Percentiles rank a stretch among this genome's conserved stretches.
Conservation (phyloP, 2,888 invertebrate species). For the Marasmarcha lunaedactyla region DNA sequence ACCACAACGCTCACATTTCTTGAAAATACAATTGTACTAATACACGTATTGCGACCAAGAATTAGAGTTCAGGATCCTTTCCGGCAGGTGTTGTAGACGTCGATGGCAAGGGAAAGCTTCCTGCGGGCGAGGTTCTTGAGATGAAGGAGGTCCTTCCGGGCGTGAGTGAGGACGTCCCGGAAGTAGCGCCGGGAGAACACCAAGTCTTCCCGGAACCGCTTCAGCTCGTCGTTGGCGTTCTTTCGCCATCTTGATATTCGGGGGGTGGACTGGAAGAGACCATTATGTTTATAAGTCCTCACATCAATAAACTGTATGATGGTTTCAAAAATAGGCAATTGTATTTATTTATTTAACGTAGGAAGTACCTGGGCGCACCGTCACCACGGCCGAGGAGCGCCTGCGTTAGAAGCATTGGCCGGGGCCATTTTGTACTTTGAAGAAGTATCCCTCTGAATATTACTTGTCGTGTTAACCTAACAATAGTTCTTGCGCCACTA, state of each 20-base stretch:
- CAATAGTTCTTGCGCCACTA: no score
- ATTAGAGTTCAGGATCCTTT: constrained; percentile 6
- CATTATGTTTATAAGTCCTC: background rate
- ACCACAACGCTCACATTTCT: no score
- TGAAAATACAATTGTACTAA: no score
- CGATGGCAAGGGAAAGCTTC: constrained; percentile 21
- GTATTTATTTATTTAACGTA: background rate
- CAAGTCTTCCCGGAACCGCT: constrained; percentile 44
- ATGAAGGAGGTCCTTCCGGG: constrained; percentile 34
- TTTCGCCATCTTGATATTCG: constrained; percentile 45
- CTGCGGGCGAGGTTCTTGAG: constrained; percentile 28
- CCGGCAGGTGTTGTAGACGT: constrained; percentile 27
- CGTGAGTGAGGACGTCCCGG: constrained; percentile 42
- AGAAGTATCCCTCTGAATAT: no score
- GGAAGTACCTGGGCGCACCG: no score
- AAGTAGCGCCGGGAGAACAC: constrained; percentile 40
- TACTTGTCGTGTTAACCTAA: no score
- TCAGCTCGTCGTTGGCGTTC: constrained; percentile 39
- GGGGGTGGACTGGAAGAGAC: constrained; percentile 30
- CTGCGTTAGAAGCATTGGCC: no score
- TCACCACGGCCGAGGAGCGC: no score
- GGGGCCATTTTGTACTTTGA: no score
- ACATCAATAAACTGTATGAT: no score
- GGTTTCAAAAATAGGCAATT: background rate
- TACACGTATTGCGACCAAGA: no score